Base-by-base conservation (phyloP, 2,888 invertebrate species). In the Polydrusus cervinus region DNA sequence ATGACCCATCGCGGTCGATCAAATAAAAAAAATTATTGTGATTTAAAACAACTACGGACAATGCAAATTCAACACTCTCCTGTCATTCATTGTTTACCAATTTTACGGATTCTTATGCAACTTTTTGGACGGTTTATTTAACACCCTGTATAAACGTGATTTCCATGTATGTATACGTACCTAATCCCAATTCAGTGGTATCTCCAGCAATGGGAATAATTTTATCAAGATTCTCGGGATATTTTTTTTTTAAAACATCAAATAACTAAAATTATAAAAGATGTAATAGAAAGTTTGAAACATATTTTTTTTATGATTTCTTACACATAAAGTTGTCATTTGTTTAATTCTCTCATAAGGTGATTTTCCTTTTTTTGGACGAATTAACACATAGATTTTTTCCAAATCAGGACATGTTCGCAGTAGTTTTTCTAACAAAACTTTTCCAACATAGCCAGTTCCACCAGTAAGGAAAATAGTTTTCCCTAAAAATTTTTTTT, bases 361-460 rank as follows among this genome's bases (percentile, higher is more conserved):
- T 0, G 87, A 86, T 75, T 91, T 89, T 0, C 92, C 92, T 81
- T 92, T 93, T 84, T 94, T 95, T 0, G 90, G 89, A 38, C 97
- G 89, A 79, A 97, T 86, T 60, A 97, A 88, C 0, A 97, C 83
- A 85, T 94, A 97, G 77, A 98, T 92, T 67, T 90, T 91, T 60
- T 90, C 89, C 10, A 97, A 81, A 0, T 91, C 91, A 0, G 94
- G 90, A 83, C 96, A 96, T 6, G 94, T 94, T 79, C 96, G 91
- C 11, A 97, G 86, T 1, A 98, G 87, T 86, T 98, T 98, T 87
- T 97, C 97, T 7, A 97, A 89, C 20, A 97, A 86, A 0, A 94
- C 94, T 88, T 97, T 97, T 0, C 97, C 97, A 86, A 97, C 90
- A 84, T 97, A 97, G 0, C 97, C 97, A 30, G 95, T 94, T 0